Conservation (phyloP, 2,113 vertebrate genomes). For the Heterocephalus glaber region DNA sequence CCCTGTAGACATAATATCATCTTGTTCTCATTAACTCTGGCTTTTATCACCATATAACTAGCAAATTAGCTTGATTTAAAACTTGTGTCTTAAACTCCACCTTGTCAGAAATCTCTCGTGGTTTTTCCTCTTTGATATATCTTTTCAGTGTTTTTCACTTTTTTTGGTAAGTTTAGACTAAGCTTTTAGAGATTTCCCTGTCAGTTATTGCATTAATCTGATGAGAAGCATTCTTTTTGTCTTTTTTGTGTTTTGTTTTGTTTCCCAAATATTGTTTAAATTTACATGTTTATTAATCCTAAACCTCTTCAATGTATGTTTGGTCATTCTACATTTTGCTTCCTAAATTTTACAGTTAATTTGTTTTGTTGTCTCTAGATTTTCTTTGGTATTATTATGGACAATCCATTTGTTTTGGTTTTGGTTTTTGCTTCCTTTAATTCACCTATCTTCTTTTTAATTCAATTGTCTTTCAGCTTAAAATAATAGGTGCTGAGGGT, state of each 20-base stretch:
- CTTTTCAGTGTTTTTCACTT: background rate
- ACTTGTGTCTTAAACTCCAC: constrained; percentile 25
- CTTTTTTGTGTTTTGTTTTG: background rate
- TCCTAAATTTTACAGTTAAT: background rate
- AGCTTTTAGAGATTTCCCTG: background rate
- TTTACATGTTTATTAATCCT: background rate
- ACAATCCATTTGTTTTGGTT: background rate
- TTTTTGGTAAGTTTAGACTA: constrained; percentile 35
- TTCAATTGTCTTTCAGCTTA: constrained; percentile 22
- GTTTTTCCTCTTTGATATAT: background rate
- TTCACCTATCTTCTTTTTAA: background rate
- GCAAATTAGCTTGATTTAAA: constrained; percentile 35
- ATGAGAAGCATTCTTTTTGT: background rate
- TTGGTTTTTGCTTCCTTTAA: constrained; percentile 13
- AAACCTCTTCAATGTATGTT: background rate
- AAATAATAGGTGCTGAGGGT: background rate
- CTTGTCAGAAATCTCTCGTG: background rate
- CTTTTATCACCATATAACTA: constrained; percentile 17
- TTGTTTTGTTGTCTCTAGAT: background rate
- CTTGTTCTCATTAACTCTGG: constrained; percentile 43
- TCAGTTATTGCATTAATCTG: background rate
- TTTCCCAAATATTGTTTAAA: background rate
- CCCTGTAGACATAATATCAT: background rate
- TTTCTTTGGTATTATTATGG: background rate
- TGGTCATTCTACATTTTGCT: background rate